These are phyloP conservation scores for Polymixis lichenea DNA, from an alignment of 2,888 invertebrate species.

Conservation along the genomic window DNA sequence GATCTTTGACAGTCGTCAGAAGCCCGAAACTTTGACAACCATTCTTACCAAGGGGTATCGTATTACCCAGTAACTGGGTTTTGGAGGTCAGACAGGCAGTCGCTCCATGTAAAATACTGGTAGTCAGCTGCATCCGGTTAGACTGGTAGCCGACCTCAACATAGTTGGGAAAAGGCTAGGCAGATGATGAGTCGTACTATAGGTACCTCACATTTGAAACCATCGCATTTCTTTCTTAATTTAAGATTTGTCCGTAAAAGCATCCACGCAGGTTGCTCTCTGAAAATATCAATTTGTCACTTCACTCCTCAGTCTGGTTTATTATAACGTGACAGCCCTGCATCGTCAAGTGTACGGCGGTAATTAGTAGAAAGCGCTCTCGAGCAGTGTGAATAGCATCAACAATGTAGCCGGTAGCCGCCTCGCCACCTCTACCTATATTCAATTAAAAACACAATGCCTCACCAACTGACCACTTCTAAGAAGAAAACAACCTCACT, in stretches of 20 bases:
- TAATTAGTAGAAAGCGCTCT: constrained; percentile 87
- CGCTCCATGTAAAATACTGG: no score
- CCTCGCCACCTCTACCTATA: constrained; percentile 74
- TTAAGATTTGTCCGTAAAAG: neutral
- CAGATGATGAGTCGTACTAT: no score
- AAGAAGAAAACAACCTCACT: constrained; percentile 67
- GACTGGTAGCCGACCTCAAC: no score
- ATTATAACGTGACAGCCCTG: constrained; percentile 74
- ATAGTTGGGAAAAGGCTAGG: no score
- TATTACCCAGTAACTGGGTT: no score
- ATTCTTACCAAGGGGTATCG: no score
- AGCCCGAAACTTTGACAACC: no score
- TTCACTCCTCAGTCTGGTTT: constrained; percentile 11
- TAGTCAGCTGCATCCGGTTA: no score
- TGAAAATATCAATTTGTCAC: neutral
- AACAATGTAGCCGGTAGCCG: constrained; percentile 85
- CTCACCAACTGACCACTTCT: constrained; percentile 67
- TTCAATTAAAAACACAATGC: constrained; percentile 85
- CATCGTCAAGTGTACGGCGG: constrained; percentile 68
- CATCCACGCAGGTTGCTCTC: neutral
- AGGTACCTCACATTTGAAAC: neutral
- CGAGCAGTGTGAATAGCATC: constrained; percentile 81
- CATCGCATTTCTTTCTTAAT: neutral
- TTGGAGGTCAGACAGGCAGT: no score
- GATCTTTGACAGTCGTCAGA: no score